Percentiles rank a stretch among this genome's conserved stretches.
Evolutionary conservation across 1,140 invertebrate genomes (phyloP).

Genomic region (Drosophila pallidifrons): DNA sequence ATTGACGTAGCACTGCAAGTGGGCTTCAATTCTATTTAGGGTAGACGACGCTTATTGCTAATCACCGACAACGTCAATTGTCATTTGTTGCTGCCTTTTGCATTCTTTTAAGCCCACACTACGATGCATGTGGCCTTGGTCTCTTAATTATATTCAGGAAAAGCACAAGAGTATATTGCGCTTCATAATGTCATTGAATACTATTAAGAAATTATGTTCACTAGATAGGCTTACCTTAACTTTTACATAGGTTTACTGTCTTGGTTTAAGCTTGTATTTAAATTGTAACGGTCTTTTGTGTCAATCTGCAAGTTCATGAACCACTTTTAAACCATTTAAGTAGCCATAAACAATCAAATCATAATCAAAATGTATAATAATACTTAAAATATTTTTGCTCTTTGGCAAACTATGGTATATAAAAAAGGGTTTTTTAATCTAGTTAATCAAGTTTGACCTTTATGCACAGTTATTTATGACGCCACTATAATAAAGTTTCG

Average conservation of each 20-base stretch:
- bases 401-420: no score
- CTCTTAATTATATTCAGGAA: slow-evolving; percentile 6
- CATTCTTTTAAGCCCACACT: slow-evolving; percentile 14
- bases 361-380: no score
- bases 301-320: background rate
- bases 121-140: slow-evolving; percentile 19
- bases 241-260: background rate
- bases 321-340: background rate
- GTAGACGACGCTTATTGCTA: slow-evolving; percentile 45
- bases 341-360: no score
- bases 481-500: background rate
- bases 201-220: background rate
- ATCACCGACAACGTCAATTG: slow-evolving; percentile 26
- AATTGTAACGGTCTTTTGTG: background rate
- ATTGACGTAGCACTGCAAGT: slow-evolving; percentile 25
- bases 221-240: background rate
- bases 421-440: no score
- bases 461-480: background rate
- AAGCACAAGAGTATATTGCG: background rate
- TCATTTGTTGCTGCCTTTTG: slow-evolving; percentile 30
- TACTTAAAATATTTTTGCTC: no score
- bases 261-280: background rate
- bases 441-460: background rate
- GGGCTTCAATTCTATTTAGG: slow-evolving; percentile 45
- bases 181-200: background rate